phyloP scores from a whole-genome alignment of 2,797 vertebrate genomes.

The Oreochromis mossambicus region DNA sequence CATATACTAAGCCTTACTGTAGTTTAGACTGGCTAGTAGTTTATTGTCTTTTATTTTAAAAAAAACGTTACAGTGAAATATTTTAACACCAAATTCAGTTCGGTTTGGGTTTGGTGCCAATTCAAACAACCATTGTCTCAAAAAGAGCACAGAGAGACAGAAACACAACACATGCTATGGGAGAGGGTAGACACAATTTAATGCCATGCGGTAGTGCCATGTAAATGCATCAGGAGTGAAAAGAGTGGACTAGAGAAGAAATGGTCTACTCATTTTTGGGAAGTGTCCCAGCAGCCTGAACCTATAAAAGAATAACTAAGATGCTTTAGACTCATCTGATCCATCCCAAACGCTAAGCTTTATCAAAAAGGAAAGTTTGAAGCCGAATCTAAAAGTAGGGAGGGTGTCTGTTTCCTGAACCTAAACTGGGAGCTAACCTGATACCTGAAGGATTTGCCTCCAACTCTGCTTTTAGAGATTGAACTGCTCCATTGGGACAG shows the following conservation, averaged over 20 bases:
- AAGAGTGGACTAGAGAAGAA: background rate
- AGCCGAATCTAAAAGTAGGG: background rate
- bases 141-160: background rate
- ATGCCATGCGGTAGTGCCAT: background rate
- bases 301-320: background rate
- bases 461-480: background rate
- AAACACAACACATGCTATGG: background rate
- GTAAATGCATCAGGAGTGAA: background rate
- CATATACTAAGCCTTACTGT: background rate
- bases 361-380: background rate
- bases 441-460: background rate
- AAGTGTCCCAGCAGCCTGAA: background rate
- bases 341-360: background rate
- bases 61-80: background rate
- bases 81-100: background rate
- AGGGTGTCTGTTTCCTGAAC: background rate
- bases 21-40: background rate
- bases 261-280: background rate
- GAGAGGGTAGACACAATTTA: background rate
- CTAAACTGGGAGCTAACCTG: background rate
- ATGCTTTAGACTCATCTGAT: background rate
- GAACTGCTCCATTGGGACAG: fast-evolving
- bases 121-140: background rate
- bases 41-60: background rate
- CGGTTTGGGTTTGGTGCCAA: background rate